Conservation (phyloP, 2,888 invertebrate genomes). For the Eilema griseolum region DNA sequence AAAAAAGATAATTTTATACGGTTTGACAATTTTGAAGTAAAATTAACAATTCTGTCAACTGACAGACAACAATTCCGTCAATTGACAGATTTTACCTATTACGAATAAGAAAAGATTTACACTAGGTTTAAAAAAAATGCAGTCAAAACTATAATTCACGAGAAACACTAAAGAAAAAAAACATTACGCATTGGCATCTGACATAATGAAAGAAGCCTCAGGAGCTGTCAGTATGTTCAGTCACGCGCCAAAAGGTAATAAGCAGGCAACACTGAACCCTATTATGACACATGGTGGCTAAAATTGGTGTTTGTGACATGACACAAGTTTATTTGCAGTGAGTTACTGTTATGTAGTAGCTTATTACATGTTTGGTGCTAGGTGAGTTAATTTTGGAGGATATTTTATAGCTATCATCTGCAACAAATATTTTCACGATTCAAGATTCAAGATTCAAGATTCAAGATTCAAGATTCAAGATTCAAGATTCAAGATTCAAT, state of each 20-base stretch:
- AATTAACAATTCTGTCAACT: too few relatives aligned
- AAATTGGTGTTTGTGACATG: conserved; percentile 39
- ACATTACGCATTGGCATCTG: conserved; percentile 39
- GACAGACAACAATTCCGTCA: too few relatives aligned
- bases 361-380: neutral
- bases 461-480: too few relatives aligned
- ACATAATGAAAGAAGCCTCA: conserved; percentile 34
- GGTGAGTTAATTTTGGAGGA: neutral
- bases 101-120: too few relatives aligned
- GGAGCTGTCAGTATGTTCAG: conserved; percentile 22
- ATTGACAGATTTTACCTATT: too few relatives aligned
- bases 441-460: too few relatives aligned
- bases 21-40: too few relatives aligned
- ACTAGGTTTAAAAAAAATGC: too few relatives aligned
- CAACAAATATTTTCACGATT: too few relatives aligned
- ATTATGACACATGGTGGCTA: conserved; percentile 47
- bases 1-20: too few relatives aligned
- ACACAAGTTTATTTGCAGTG: conserved; percentile 35
- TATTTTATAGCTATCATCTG: neutral
- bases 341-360: conserved; percentile 11
- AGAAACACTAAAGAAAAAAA: neutral
- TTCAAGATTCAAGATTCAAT: too few relatives aligned
- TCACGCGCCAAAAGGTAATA: conserved; percentile 48
- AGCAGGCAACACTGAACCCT: conserved; percentile 45
- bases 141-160: neutral